phyloP scores from a whole-genome alignment of 2,797 vertebrate species.

The Chelidonichthys spinosus region DNA sequence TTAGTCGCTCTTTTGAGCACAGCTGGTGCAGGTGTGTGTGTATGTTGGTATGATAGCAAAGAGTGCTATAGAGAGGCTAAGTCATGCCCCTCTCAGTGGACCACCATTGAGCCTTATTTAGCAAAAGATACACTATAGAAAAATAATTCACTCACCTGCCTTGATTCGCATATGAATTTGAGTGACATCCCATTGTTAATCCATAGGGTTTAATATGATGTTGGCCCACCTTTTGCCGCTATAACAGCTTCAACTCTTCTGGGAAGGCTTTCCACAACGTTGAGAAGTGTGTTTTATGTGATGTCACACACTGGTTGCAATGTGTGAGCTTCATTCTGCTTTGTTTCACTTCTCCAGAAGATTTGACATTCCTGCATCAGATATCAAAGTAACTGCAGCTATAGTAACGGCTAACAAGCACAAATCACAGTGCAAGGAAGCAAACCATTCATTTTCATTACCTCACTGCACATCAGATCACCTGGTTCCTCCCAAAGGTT shows the following conservation, averaged over 20 bases:
- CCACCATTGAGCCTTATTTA: too few relatives aligned
- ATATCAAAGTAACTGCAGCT: neutral
- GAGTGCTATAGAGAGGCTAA: neutral
- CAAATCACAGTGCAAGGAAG: constrained; percentile 26
- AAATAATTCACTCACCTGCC: too few relatives aligned
- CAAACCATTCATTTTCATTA: constrained; percentile 4
- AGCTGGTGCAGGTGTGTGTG: neutral
- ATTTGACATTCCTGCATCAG: neutral
- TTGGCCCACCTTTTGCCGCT: too few relatives aligned
- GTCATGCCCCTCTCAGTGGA: too few relatives aligned
- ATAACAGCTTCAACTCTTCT: too few relatives aligned
- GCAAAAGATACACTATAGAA: too few relatives aligned
- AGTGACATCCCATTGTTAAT: too few relatives aligned
- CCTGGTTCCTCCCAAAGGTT: constrained; percentile 18
- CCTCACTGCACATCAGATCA: constrained; percentile 24
- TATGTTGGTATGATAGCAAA: neutral
- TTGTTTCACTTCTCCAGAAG: neutral
- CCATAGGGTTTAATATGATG: too few relatives aligned
- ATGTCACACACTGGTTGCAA: too few relatives aligned
- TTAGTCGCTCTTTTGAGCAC: constrained; percentile 3
- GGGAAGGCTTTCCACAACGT: too few relatives aligned
- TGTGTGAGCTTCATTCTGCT: neutral
- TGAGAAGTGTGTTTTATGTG: too few relatives aligned
- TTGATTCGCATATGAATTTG: too few relatives aligned
- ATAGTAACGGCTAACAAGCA: neutral